Evolutionary conservation across 1,140 invertebrate species (phyloP), one percentile per base, ranked within the genome.

Genomic region (Rhyacophila brunnea): DNA sequence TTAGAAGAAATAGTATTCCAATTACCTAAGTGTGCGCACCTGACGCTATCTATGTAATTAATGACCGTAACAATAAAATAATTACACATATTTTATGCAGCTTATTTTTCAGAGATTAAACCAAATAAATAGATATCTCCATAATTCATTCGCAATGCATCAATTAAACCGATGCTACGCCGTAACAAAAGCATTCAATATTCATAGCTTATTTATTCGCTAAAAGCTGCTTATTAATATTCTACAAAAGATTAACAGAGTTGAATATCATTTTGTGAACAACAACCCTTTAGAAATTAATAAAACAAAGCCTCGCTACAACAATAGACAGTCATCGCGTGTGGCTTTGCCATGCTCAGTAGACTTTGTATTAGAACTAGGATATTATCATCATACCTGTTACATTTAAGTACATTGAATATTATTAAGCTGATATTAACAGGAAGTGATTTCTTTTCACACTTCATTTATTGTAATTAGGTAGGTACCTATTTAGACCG

Each of bases 191-290:
- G 34, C 46, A 46, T 46, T 44, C 53, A 46, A 55, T 38, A 15
- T 32, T 42, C 35, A 42, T 28, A 40, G 35, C 17, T 46, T 50
- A 47, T 58, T 58, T 58, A 57, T 47, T 57, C 23, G 28, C 19
- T 55, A 57, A 54, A 58, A 58, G 38, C 55, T 50, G 47, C 55
- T 50, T 58, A 50, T 58, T 58, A 58, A 58, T 58, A 58, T 46
- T 46, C 19, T 47, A 32, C 55, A 38, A 51, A n/a, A 58, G 55
- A 58, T 58, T 50, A 58, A 58, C 55, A 58, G 55, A 38, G 40
- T 44, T 58, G 55, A 58, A 58, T 58, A 58, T 58, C 55, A 58
- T 58, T 58, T 50, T 38, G 43, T 42, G 36, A 50, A 57, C 55
- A 57, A 57, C 46, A 50, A 35, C n/a, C 55, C 46, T 50, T 49